A percentile compares a stretch with the other conserved stretches of the same genome.
phyloP scores from a whole-genome alignment of 2,113 vertebrate species.

The Tachuris rubrigastra region DNA sequence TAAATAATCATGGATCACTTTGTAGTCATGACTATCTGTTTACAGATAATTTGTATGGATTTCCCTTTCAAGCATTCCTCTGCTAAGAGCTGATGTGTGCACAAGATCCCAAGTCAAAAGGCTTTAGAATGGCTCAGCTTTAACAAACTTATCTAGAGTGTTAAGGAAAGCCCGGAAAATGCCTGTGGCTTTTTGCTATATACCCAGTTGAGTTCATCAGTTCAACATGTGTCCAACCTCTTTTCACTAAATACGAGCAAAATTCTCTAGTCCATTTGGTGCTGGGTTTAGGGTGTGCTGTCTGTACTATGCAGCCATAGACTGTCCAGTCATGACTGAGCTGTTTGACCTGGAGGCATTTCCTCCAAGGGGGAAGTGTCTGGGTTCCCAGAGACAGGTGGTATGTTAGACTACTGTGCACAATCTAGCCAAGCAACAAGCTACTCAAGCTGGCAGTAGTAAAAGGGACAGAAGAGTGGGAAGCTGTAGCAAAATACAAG shows the following conservation, averaged over 20 bases:
- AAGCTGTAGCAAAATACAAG: neutral
- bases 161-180: neutral
- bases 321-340: neutral
- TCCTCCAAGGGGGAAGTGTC: neutral
- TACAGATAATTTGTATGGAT: neutral
- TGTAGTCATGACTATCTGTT: neutral
- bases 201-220: neutral
- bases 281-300: neutral
- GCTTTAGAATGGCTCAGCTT: neutral
- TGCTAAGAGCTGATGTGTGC: neutral
- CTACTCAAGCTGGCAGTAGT: neutral
- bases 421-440: neutral
- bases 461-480: neutral
- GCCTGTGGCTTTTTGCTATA: neutral
- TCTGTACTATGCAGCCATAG: neutral
- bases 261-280: neutral
- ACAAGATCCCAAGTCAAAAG: neutral
- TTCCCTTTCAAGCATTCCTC: neutral
- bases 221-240: neutral
- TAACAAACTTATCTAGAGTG: neutral
- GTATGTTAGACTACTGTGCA: neutral
- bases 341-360: neutral
- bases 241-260: constrained; percentile 27
- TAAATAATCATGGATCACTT: neutral
- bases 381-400: neutral